Conservation (phyloP, 2,888 invertebrate genomes). For the Cataglyphis altisquamis region DNA sequence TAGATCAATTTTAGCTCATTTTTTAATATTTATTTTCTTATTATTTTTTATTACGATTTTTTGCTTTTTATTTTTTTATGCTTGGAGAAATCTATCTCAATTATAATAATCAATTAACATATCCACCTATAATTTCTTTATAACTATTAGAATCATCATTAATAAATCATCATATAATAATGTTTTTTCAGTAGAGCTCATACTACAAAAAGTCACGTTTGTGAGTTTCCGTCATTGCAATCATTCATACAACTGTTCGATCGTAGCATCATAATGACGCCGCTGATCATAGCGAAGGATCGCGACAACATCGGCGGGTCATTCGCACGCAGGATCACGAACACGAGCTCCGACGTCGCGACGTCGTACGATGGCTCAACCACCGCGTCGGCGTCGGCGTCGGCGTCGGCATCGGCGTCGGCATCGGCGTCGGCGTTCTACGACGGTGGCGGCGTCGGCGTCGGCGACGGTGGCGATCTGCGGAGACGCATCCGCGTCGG, state of each 20-base stretch:
- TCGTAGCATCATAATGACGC: slow-evolving; percentile 5
- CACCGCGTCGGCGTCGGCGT: slow-evolving; percentile 58
- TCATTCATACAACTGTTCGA: background rate
- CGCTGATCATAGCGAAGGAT: background rate
- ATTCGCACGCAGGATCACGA: slow-evolving; percentile 69
- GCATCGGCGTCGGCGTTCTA: slow-evolving; percentile 51
- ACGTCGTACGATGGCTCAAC: slow-evolving; percentile 64
- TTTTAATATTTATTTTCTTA: background rate
- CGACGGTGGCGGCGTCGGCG: slow-evolving; percentile 61
- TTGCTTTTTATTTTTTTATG: background rate
- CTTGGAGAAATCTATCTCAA: background rate
- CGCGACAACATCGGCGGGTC: slow-evolving; percentile 59
- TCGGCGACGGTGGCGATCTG: slow-evolving; percentile 70
- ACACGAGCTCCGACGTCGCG: slow-evolving; percentile 32
- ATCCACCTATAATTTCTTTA: background rate
- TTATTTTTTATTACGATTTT: background rate
- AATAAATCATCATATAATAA: background rate
- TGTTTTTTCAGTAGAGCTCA: background rate
- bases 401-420: slow-evolving; percentile 59
- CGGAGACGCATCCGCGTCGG: slow-evolving; percentile 73
- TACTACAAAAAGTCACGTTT: background rate
- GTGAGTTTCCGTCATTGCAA: slow-evolving; percentile 3
- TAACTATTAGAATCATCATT: background rate
- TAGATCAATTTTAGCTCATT: background rate
- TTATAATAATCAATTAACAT: background rate